Base-by-base conservation (phyloP, 2,888 invertebrate genomes). In the Dendrolimus houi region DNA sequence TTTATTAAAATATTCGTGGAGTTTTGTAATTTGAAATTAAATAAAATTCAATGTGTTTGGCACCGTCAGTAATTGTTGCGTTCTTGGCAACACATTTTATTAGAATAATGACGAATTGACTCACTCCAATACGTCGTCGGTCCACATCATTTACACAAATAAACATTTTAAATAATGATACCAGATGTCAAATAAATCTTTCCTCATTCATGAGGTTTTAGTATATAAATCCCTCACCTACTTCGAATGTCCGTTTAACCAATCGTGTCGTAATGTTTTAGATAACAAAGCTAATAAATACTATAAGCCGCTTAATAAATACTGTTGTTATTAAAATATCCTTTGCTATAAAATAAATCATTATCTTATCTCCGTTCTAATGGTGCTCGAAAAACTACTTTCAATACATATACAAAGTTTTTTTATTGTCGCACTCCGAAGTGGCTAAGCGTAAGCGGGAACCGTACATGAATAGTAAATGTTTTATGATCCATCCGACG, bases 401-500 rank as follows among this genome's bases (percentile, higher is more conserved):
- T 64, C 62, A 47, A 47, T 47, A 29, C 6, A 3, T 29, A 47
- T 47, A 57, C 58, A 58, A 55, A 61, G 59, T 58, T 63, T 60
- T n/a, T 58, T 59, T 59, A 59, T 53, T 55, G 58, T 61, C 58
- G 52, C 14, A 40, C 13, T 40, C 41, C 17, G 14, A 29, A 59
- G 53, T 55, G 58, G 41, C 60, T 58, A 58, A 52, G 54, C 54
- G 54, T 58, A 58, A 52, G 54, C 54, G 54, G 55, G 64, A 63
- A 65, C 63, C 67, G 64, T 73, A 67, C 67, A 67, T 65, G 69
- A 59, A 67, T 72, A 72, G 68, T 72, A 70, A 77, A 78, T 73
- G 75, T 75, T 81, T 81, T 81, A 81, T 72, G 76, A 75, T 65
- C 67, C 71, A 63, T 62, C 69, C 69, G 68, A 59, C 56, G 60